phyloP scores from a whole-genome alignment of 2,113 vertebrate species.

The Tetrao urogallus region DNA sequence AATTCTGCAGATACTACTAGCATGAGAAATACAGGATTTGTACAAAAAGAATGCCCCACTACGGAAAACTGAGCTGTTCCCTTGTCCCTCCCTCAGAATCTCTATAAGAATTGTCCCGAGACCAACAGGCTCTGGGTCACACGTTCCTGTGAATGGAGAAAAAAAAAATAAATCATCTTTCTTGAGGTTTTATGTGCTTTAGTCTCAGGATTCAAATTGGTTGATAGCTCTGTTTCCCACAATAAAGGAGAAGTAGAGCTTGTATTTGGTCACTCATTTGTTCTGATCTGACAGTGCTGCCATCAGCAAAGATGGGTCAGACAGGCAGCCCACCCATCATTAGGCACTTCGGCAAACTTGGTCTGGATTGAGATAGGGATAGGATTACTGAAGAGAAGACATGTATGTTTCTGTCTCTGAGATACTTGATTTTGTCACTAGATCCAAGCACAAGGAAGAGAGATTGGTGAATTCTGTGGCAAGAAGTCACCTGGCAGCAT shows the following conservation, averaged over 20 bases:
- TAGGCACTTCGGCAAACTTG: background rate
- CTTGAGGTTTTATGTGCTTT: background rate
- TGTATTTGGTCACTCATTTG: background rate
- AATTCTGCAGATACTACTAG: rapidly evolving
- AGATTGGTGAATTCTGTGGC: slow-evolving; percentile 78
- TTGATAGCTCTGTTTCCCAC: background rate
- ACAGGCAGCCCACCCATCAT: background rate
- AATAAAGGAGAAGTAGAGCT: background rate
- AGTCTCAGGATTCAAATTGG: background rate
- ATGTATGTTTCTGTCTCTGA: background rate
- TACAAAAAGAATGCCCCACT: background rate
- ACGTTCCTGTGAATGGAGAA: background rate
- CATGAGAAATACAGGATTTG: background rate
- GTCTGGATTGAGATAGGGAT: background rate
- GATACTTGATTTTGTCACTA: background rate
- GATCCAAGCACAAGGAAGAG: slow-evolving; percentile 70
- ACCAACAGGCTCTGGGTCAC: background rate
- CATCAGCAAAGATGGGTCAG: background rate
- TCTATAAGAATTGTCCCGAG: background rate
- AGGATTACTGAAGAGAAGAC: background rate
- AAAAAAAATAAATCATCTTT: background rate
- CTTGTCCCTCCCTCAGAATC: background rate
- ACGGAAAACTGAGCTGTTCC: background rate
- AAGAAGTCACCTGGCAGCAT: slow-evolving; percentile 64
- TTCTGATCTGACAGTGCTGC: background rate